These are phyloP conservation scores for Maniola hyperantus DNA, from an alignment of 2,888 invertebrate species.

Conservation along the genomic window DNA sequence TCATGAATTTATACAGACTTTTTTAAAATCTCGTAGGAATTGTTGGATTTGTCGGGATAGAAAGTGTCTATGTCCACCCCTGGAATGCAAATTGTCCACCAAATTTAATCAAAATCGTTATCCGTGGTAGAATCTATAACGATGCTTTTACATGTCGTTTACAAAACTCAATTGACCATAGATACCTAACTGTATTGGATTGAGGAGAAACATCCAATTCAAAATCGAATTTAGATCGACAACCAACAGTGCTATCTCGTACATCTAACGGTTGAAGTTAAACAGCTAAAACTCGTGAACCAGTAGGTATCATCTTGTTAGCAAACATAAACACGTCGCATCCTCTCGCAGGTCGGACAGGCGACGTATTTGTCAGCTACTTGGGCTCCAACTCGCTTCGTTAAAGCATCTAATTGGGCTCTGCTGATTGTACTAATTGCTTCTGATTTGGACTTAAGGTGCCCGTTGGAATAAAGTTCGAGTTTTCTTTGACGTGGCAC, in stretches of 20 bases:
- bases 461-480: conserved; percentile 42
- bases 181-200: neutral
- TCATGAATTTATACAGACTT: neutral
- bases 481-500: neutral
- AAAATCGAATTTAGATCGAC: conserved; percentile 8
- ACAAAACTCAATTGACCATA: neutral
- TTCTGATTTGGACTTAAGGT: conserved; percentile 73
- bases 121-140: too few species aligned
- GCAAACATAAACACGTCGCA: conserved; percentile 60
- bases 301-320: conserved; percentile 38
- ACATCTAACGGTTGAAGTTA: conserved; percentile 1
- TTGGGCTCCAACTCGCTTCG: conserved; percentile 72
- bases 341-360: conserved; percentile 65
- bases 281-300: conserved; percentile 20
- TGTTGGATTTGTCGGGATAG: too few species aligned
- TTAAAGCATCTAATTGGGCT: conserved; percentile 77
- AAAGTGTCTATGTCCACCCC: too few species aligned
- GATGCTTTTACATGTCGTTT: neutral
- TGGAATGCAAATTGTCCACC: too few species aligned
- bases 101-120: too few species aligned
- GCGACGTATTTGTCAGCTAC: conserved; percentile 70
- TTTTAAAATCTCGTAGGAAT: too few species aligned
- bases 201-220: neutral
- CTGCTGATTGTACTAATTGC: conserved; percentile 75
- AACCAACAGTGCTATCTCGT: neutral